Evolutionary conservation across 2,113 vertebrate genomes (phyloP), one percentile per base, ranked within the genome.

Genomic region (Sceloporus undulatus): DNA sequence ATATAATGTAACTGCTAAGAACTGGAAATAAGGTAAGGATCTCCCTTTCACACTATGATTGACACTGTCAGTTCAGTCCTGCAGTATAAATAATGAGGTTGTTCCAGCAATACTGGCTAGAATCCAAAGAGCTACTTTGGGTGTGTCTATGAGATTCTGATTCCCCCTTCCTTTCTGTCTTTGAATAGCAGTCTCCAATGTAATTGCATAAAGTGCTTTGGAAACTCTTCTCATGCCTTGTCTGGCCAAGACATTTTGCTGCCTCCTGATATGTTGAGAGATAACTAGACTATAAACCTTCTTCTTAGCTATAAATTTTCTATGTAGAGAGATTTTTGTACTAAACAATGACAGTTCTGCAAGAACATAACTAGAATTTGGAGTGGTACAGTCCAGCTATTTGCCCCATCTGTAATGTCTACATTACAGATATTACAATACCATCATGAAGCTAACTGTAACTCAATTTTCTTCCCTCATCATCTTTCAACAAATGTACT

Each of bases 401-500:
- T 56, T 62, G 75, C 40, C 62, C 66, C 70, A 38, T 59, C 18
- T 59, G 80, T 21, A 34, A 52, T 42, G 10, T 23, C 38, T 73
- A 42, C 73, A 38, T 81, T 59, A 34, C 34, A 34, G 34, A 34
- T 34, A 34, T 34, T 21, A 73, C 34, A 19, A 42, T 54, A 42
- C 34, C n/a, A 54, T 86, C 48, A 27, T 54, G 66, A 87, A 87
- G 52, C 38, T 62, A 80, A 62, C 42, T 82, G 78, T 81, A 62
- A 62, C 9, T 68, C 79, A 87, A 81, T 75, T 34, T 48, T 62
- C 78, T 74, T 42, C 68, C 34, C 23, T 16, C 52, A 87, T 87
- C 54, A 62, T 65, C 71, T 74, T 87, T 87, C 86, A 87, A 81
- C 86, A 87, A 9, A 87, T 4, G 9, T 34, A 62, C 78, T 70